A percentile compares a stretch with the other conserved stretches of the same genome.
Evolutionary conservation across 1,140 invertebrate species (phyloP).

Genomic region (Littorina saxatilis): DNA sequence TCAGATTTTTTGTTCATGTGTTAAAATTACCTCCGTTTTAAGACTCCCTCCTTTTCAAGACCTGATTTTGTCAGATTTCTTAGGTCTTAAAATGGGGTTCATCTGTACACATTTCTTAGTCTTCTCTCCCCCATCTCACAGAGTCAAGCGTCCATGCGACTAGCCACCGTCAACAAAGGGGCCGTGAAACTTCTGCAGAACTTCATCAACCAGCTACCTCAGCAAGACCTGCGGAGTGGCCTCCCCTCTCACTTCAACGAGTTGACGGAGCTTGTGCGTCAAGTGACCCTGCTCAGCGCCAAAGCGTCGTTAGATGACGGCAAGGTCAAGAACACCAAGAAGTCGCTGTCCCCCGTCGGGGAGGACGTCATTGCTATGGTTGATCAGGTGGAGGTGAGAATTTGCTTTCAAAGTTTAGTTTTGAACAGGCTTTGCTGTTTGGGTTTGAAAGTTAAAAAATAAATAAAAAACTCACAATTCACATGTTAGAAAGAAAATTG

Average conservation of each 20-base stretch:
- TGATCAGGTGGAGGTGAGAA: slow-evolving; percentile 59
- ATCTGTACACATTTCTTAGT: too few relatives aligned
- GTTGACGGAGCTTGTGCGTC: slow-evolving; percentile 59
- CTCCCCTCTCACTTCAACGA: slow-evolving; percentile 65
- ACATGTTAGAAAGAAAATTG: too few relatives aligned
- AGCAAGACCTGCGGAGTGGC: slow-evolving; percentile 61
- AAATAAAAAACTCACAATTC: too few relatives aligned
- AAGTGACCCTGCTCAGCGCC: slow-evolving; percentile 58
- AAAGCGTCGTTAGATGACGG: slow-evolving; percentile 44
- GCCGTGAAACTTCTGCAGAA: slow-evolving; percentile 63
- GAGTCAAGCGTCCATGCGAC: slow-evolving; percentile 58
- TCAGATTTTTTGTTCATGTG: too few relatives aligned
- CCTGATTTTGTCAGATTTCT: too few relatives aligned
- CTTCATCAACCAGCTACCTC: slow-evolving; percentile 65
- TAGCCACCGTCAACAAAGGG: slow-evolving; percentile 61
- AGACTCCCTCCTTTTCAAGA: too few relatives aligned
- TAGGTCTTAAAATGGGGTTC: too few relatives aligned
- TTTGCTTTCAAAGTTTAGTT: too few relatives aligned
- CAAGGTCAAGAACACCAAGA: slow-evolving; percentile 12
- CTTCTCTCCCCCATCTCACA: slow-evolving; percentile 26
- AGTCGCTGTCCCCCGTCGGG: slow-evolving; percentile 41
- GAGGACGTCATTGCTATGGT: slow-evolving; percentile 57
- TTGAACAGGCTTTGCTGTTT: too few relatives aligned
- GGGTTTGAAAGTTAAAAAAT: too few relatives aligned
- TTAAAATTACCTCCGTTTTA: too few relatives aligned